Evolutionary conservation across 2,888 invertebrate species (phyloP).

Genomic region (Geophilus truncorum): DNA sequence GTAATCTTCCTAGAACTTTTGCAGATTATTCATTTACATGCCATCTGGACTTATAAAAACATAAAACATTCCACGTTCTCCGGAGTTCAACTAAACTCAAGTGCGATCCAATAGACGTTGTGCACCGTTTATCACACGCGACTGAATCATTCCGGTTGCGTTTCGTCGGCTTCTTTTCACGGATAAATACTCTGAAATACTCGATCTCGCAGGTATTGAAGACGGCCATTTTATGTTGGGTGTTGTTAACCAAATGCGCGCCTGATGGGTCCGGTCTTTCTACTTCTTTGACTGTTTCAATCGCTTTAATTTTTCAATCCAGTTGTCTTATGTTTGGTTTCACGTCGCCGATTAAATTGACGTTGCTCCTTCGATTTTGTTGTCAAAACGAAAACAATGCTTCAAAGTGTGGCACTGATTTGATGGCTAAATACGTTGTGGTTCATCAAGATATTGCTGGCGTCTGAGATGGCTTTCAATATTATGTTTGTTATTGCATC

Average conservation of each 20-base stretch:
- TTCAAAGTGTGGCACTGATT: background rate
- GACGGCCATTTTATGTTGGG: background rate
- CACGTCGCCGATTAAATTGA: too few species aligned
- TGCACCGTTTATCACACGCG: background rate
- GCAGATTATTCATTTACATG: background rate
- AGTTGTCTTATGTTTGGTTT: background rate
- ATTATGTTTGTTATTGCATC: background rate
- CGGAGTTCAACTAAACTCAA: background rate
- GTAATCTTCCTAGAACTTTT: too few species aligned
- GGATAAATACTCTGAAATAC: background rate
- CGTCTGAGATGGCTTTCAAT: background rate
- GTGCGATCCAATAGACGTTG: background rate
- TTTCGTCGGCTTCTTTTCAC: too few species aligned
- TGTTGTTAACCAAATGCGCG: background rate
- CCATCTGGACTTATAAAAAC: too few species aligned
- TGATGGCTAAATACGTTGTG: background rate
- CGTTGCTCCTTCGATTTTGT: too few species aligned
- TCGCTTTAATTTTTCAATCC: background rate
- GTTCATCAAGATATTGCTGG: background rate
- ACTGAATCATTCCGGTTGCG: background rate
- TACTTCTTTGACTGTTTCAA: background rate
- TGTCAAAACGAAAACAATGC: background rate
- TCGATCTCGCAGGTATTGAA: background rate
- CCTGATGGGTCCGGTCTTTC: background rate
- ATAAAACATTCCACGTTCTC: too few species aligned